Base-by-base conservation (phyloP, 2,888 invertebrate genomes). In the Cantharis flavilabris region DNA sequence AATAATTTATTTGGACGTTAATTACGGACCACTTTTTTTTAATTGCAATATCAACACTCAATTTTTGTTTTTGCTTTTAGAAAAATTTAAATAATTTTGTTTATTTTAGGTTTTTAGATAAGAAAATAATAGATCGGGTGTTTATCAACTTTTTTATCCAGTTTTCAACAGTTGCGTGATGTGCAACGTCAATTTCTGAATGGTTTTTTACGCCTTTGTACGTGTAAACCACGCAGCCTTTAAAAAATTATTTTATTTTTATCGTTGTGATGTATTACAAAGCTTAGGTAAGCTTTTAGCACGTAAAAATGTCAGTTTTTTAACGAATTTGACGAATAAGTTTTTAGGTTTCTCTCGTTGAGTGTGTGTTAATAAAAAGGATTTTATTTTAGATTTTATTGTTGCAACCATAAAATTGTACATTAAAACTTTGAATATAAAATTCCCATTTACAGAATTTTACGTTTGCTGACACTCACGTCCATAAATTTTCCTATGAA, bases 391-490 rank as follows among this genome's bases (percentile, higher is more conserved):
- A 18, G 26, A 23, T 16, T 67, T 67, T 67, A 23, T 67, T 67
- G n/a, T 67, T 67, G 20, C 65, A 23, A n/a, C 65, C 70, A 71
- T 77, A 77, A 77, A 74, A 69, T 67, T 67, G 74, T 62, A 26
- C 71, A 70, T 77, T 77, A 77, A 74, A 71, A 72, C 69, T 30
- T 23, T 67, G 71, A 70, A 73, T 76, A 26, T 67, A 76, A 76
- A 76, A 72, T 76, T 69, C 64, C 72, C 63, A 72, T 76, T 76
- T 76, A 49, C 62, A 14, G 69, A 62, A 63, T 76, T 76, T 76
- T 67, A 67, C 18, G 65, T 23, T 49, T 23, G 65, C 65, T 67
- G 65, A 67, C 65, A 67, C 65, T 67, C 26, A 49, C 49, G 49
- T 7, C 20, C 10, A n/a, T 67, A 67, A 67, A 67, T 67, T 67